Percentiles rank a stretch among this genome's conserved stretches.
These are phyloP conservation scores for Julus scandinavius DNA, from an alignment of 2,888 invertebrate species.

Conservation along the genomic window DNA sequence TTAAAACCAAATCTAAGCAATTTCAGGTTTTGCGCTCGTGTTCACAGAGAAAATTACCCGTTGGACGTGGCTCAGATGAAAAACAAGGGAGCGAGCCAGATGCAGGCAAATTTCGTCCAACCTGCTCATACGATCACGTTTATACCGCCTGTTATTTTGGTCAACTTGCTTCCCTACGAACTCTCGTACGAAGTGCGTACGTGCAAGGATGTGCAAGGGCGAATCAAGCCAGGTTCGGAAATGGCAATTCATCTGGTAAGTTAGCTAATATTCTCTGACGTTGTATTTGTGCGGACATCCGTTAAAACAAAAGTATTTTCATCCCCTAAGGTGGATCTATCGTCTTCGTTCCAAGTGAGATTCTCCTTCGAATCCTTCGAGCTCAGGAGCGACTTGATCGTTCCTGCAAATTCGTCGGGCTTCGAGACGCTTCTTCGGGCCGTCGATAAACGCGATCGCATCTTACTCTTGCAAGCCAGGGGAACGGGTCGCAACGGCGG, in stretches of 20 bases:
- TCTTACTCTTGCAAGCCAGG: conserved; percentile 79
- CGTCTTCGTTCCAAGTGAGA: conserved; percentile 77
- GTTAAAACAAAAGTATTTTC: conserved; percentile 28
- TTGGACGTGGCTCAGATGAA: conserved; percentile 66
- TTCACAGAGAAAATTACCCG: conserved; percentile 84
- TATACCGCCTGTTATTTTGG: conserved; percentile 82
- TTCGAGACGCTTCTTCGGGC: conserved; percentile 79
- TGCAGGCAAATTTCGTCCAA: conserved; percentile 65
- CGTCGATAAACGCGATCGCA: conserved; percentile 77
- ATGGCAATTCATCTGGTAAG: conserved; percentile 63
- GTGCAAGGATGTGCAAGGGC: conserved; percentile 64
- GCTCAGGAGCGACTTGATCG: conserved; percentile 74
- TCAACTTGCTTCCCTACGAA: conserved; percentile 84
- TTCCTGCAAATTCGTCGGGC: conserved; percentile 66
- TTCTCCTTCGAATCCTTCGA: conserved; percentile 87
- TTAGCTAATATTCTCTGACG: conserved; percentile 62
- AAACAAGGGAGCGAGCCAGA: conserved; percentile 1
- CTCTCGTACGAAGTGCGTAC: conserved; percentile 70
- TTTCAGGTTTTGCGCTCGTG: conserved; percentile 79
- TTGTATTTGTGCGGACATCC: background rate
- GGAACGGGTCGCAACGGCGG: conserved; percentile 73
- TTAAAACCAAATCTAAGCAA: conserved; percentile 47
- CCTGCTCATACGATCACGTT: conserved; percentile 90
- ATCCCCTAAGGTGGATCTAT: conserved; percentile 74
- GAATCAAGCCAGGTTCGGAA: conserved; percentile 68